Evolutionary conservation across 2,797 vertebrate genomes (phyloP), one percentile per base, ranked within the genome.

Genomic region (Dermochelys coriacea): DNA sequence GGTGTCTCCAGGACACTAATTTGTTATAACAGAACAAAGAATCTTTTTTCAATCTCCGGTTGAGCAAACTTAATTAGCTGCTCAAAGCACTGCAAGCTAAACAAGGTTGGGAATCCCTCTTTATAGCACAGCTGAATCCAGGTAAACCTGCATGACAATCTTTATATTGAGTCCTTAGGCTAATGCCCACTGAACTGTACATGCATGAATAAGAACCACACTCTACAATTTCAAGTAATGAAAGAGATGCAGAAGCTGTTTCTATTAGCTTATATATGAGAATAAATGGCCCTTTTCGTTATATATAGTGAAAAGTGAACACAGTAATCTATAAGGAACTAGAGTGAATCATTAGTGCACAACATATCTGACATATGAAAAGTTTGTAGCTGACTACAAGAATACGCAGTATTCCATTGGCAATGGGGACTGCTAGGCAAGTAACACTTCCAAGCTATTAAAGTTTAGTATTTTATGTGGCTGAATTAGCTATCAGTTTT

Each of bases 181-280:
- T 91, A 95, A 91, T 0, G 2, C 55, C 91, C 80, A 59, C 37
- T 91, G 54, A 85, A 82, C 80, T 61, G 87, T 12, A 82, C 96
- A 94, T 82, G 51, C 89, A 95, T 79, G 51, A 88, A 61, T 21
- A 74, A n/a, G 25, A 16, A 77, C 79, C 83, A 80, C 57, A 93
- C 85, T 55, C 88, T 68, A 68, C 87, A 82, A 77, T 19, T 37
- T 86, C 18, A 87, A 59, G 80, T 95, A 86, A 37, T 45, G 54
- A 93, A 92, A 90, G 27, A 78, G 15, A 8, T 85, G 49, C 82
- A 93, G 71, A 96, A 96, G 90, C 90, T 94, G 37, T 85, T 96
- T 80, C 86, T 47, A 59, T 87, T 41, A 54, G 85, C 95, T 93
- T 91, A 94, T 95, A 95, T 95, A 90, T 49, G 88, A 83, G 84